Evolutionary conservation across 2,113 vertebrate species (phyloP).

Genomic region (Setophaga coronata): DNA sequence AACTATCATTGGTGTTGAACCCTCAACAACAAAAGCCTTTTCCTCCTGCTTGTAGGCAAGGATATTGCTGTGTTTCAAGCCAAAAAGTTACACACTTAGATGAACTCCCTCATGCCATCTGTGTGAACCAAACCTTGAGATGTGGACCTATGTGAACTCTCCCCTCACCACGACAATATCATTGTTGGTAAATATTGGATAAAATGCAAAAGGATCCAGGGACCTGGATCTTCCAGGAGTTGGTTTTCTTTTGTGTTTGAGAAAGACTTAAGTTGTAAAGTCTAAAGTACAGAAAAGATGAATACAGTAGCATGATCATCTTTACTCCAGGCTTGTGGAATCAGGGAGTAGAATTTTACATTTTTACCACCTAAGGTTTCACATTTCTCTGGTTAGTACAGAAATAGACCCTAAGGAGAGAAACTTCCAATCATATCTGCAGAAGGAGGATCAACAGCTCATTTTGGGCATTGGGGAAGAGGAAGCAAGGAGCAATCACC

Average conservation of each 20-base stretch:
- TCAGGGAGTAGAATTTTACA: neutral
- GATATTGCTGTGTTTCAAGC: neutral
- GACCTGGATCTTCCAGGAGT: neutral
- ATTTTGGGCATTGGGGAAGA: neutral
- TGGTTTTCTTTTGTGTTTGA: neutral
- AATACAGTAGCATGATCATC: neutral
- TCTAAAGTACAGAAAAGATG: neutral
- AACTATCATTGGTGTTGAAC: neutral
- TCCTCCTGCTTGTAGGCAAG: neutral
- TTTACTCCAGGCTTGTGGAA: neutral
- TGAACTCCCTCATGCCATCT: neutral
- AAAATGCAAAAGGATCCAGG: neutral
- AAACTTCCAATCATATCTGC: neutral
- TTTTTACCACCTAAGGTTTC: neutral
- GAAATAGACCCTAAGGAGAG: neutral
- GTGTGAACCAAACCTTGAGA: neutral
- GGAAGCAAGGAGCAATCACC: neutral
- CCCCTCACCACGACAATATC: neutral
- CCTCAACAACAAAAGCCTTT: neutral
- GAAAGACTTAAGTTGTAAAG: neutral
- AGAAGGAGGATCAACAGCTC: neutral
- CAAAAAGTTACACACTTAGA: neutral
- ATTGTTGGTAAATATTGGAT: neutral
- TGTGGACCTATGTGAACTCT: neutral
- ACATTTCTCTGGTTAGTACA: neutral